phyloP scores from a whole-genome alignment of 1,140 invertebrate genomes.

The Trichoplusia ni region DNA sequence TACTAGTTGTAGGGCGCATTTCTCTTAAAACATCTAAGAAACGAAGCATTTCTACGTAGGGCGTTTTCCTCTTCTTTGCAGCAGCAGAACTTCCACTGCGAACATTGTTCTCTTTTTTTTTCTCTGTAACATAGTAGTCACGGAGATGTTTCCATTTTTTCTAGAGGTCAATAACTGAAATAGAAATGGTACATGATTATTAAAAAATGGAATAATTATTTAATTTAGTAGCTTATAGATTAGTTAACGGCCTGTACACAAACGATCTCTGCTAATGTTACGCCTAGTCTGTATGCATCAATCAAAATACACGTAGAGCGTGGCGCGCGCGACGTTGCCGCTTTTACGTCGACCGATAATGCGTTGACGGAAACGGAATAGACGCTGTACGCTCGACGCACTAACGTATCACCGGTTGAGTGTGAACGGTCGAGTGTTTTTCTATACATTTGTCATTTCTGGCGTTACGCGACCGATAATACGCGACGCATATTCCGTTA shows the following conservation, averaged over 20 bases:
- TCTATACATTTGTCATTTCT: too few species aligned
- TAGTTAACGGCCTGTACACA: slow-evolving; percentile 2
- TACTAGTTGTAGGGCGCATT: slow-evolving; percentile 15
- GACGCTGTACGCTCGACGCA: slow-evolving; percentile 11
- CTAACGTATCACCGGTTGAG: too few species aligned
- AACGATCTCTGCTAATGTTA: slow-evolving; percentile 2
- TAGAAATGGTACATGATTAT: slow-evolving; percentile 18
- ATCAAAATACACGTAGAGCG: slow-evolving; percentile 4
- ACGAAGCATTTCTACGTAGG: slow-evolving; percentile 22
- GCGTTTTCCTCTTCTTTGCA: slow-evolving; percentile 25
- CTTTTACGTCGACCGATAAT: slow-evolving; percentile 2
- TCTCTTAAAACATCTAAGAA: slow-evolving; percentile 18
- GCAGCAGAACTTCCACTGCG: slow-evolving; percentile 19
- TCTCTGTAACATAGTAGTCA: slow-evolving; percentile 19
- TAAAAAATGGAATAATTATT: slow-evolving; percentile 10
- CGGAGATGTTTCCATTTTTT: slow-evolving; percentile 13
- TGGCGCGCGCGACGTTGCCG: slow-evolving; percentile 6
- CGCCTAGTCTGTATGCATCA: slow-evolving; percentile 2
- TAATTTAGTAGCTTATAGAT: slow-evolving; percentile 15
- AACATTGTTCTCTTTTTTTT: slow-evolving; percentile 18
- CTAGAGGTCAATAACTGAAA: slow-evolving; percentile 20
- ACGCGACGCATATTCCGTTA: too few species aligned
- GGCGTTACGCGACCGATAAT: too few species aligned
- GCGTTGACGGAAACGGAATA: slow-evolving; percentile 14
- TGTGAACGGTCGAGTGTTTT: too few species aligned